Conservation (phyloP, 2,888 invertebrate species). For the Suillia variegata region DNA sequence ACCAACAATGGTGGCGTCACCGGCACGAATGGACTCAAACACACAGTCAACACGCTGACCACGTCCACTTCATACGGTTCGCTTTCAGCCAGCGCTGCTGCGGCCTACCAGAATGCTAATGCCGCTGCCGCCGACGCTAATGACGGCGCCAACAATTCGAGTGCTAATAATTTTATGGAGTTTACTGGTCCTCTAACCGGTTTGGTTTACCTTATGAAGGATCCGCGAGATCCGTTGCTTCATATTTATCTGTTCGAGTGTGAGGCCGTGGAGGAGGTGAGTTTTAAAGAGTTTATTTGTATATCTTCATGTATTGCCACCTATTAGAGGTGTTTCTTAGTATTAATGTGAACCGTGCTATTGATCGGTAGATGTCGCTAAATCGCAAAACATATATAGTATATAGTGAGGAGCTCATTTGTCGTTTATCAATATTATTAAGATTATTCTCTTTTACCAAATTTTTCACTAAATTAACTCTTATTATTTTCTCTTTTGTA, state of each 20-base stretch:
- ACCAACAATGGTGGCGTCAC: constrained; percentile 18
- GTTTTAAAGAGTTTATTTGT: constrained; percentile 54
- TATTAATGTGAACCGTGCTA: no score
- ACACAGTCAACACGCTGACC: constrained; percentile 39
- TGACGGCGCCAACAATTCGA: constrained; percentile 34
- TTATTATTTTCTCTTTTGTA: no score
- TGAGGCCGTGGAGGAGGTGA: constrained; percentile 71
- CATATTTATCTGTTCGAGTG: constrained; percentile 78
- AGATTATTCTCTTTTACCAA: no score
- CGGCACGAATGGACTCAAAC: constrained; percentile 35
- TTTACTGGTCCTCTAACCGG: constrained; percentile 66
- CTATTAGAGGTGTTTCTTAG: background rate
- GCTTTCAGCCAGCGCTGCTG: constrained; percentile 50
- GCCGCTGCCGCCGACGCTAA: constrained; percentile 20
- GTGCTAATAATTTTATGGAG: constrained; percentile 55
- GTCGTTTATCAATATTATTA: no score
- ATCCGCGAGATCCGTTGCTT: constrained; percentile 73
- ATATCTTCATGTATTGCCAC: constrained; percentile 3
- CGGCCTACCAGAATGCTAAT: constrained; percentile 41
- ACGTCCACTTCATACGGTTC: constrained; percentile 55
- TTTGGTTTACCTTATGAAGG: constrained; percentile 75
- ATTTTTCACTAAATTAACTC: no score
- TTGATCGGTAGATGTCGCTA: no score
- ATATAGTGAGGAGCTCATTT: no score
- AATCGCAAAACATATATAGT: no score